These are phyloP conservation scores for Arctocebus calabarensis DNA, from an alignment of 2,797 vertebrate genomes.

Conservation along the genomic window DNA sequence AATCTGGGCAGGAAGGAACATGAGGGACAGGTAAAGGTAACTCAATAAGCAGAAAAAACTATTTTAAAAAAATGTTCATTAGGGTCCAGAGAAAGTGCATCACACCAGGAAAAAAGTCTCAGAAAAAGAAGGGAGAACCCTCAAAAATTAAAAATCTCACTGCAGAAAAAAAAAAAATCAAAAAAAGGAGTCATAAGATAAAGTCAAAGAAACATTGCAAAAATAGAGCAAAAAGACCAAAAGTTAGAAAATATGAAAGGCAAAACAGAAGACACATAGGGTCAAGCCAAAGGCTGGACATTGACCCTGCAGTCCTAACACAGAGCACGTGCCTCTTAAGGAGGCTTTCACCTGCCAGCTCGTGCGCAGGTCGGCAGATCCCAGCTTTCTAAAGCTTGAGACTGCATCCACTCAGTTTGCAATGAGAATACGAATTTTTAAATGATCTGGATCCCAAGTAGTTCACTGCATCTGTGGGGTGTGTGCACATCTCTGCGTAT, in stretches of 20 bases:
- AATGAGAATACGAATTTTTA: background rate
- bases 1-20: too few species aligned
- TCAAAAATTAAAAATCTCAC: background rate
- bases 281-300: rapidly evolving
- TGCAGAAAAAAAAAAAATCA: background rate
- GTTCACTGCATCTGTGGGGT: rapidly evolving
- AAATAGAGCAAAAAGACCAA: background rate
- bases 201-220: background rate
- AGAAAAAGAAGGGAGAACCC: background rate
- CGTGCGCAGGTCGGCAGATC: background rate
- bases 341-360: too few species aligned
- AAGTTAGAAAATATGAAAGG: background rate
- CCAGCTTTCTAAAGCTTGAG: background rate
- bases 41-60: background rate
- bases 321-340: too few species aligned
- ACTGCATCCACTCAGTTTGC: background rate
- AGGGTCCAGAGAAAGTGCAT: background rate
- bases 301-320: background rate
- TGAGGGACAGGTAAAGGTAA: too few species aligned
- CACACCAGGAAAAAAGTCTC: background rate
- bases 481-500: too few species aligned
- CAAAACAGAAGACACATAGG: background rate
- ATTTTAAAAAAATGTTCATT: background rate
- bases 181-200: background rate
- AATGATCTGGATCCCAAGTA: too few species aligned